Evolutionary conservation across 2,888 invertebrate genomes (phyloP), one percentile per base, ranked within the genome.

Genomic region (Dynastes maya): DNA sequence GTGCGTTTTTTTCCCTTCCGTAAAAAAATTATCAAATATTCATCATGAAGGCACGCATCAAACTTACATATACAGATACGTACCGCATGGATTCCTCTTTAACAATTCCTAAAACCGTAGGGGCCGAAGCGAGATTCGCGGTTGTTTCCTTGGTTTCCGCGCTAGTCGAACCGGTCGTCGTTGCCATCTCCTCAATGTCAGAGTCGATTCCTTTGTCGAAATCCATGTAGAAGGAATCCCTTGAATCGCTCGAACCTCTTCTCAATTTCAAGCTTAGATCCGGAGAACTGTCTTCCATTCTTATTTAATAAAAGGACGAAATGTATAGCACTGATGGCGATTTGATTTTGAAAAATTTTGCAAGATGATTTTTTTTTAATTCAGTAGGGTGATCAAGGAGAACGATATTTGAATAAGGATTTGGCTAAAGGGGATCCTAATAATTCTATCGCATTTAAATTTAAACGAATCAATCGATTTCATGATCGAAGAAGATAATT

Each of bases 141-240:
- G 86, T 83, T 55, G 85, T 85, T 67, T 86, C 87, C 65, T 85
- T 87, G 58, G 76, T 71, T 65, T 84, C 53, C 9, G 16, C 86
- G 83, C 90, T 90, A 65, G 92, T 91, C 78, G 90, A 89, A 70
- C 93, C 92, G 77, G 94, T 92, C 77, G 94, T 94, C 65, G 94
- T 93, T 77, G 92, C 91, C 86, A 95, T 95, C 89, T 96, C 96
- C 88, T 96, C 96, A 85, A 96, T 96, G 87, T 96, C 96, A 27
- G 96, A 96, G 89, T 96, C 96, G 87, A 96, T 96, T 80, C 96
- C 96, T 90, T 95, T 95, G 85, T 95, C 96, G 87, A 96, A 95
- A 89, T 96, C 96, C 96, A 96, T 95, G 86, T 96, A 96, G 88
- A 96, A 96, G 77, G 95, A 96, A 88, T 96, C 96, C 82, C 96